Percentiles rank a stretch among this genome's conserved stretches.
These are phyloP conservation scores for Shargacucullia verbasci DNA, from an alignment of 2,888 invertebrate species.

Conservation along the genomic window DNA sequence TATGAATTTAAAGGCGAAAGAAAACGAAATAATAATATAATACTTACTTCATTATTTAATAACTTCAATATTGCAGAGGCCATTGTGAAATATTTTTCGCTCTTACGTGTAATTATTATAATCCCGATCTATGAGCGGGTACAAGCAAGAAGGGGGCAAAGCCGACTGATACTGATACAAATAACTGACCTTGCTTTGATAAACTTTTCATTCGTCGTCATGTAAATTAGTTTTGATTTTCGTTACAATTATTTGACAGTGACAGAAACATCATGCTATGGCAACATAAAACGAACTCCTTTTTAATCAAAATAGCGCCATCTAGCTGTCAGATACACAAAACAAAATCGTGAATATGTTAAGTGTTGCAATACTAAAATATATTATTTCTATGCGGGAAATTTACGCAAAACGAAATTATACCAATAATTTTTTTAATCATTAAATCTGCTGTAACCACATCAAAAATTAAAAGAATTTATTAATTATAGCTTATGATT, in stretches of 20 bases:
- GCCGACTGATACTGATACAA: slow-evolving; percentile 84
- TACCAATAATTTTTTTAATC: too few relatives aligned
- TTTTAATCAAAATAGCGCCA: too few relatives aligned
- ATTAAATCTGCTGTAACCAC: too few relatives aligned
- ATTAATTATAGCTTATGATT: too few relatives aligned
- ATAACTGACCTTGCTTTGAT: slow-evolving; percentile 86
- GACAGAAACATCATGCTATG: neutral
- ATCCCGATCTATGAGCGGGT: slow-evolving; percentile 60
- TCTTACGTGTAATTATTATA: slow-evolving; percentile 40
- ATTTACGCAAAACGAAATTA: too few relatives aligned
- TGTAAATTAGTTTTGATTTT: slow-evolving; percentile 53
- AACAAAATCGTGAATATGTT: too few relatives aligned
- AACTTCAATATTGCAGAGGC: slow-evolving; percentile 83
- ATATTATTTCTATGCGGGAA: too few relatives aligned
- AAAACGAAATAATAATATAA: slow-evolving; percentile 16
- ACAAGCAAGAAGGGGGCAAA: slow-evolving; percentile 67
- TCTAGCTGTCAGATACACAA: too few relatives aligned
- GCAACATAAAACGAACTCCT: too few relatives aligned
- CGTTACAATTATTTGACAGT: slow-evolving; percentile 26
- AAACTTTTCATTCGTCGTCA: slow-evolving; percentile 73
- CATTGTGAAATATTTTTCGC: slow-evolving; percentile 61
- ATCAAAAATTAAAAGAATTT: too few relatives aligned
- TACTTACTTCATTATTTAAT: slow-evolving; percentile 84
- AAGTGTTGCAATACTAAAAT: too few relatives aligned
- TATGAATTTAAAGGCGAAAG: too few relatives aligned